Evolutionary conservation across 1,140 invertebrate genomes (phyloP), one percentile per base, ranked within the genome.

Genomic region (Apolygus lucorum): DNA sequence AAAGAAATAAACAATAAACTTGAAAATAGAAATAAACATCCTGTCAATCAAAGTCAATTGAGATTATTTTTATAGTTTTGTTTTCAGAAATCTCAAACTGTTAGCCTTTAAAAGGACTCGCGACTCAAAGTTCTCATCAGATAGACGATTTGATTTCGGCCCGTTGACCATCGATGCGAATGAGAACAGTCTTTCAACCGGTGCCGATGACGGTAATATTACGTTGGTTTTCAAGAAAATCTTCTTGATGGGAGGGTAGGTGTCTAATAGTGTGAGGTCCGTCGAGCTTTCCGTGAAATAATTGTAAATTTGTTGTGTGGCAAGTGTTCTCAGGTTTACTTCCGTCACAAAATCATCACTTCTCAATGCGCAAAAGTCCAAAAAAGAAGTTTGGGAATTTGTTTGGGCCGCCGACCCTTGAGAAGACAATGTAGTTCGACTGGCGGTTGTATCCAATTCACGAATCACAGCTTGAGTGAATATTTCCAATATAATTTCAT

Each of bases 211-310:
- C 13, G 70, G 70, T 28, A 71, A 29, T 26, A 69, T 69, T 1
- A 2, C 59, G 28, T 63, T 69, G 22, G 25, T 64, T 64, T 73
- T 74, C 2, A 72, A 52, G 64, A 78, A 75, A 54, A 75, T 72
- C 68, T 65, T 67, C 74, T 73, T 75, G 2, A 76, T 68, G 24
- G 73, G 65, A 29, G 68, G 63, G 54, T 70, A 69, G 21, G 49
- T 28, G 22, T 34, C 62, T n/a, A 28, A 4, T 22, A 2, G 27
- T 24, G 28, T 8, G 28, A 68, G 1, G 52, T 68, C 34, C 52
- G 25, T 25, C 21, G 17, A 59, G 67, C 49, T 21, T 1, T 2
- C 34, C 25, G 17, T 8, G 67, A 24, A 24, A 2, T 42, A 11
- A 24, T 11, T 52, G n/a, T 1, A 59, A 26, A 68, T 14, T 68